Conservation (phyloP, 2,797 vertebrate genomes). For the Etheostoma perlongum region DNA sequence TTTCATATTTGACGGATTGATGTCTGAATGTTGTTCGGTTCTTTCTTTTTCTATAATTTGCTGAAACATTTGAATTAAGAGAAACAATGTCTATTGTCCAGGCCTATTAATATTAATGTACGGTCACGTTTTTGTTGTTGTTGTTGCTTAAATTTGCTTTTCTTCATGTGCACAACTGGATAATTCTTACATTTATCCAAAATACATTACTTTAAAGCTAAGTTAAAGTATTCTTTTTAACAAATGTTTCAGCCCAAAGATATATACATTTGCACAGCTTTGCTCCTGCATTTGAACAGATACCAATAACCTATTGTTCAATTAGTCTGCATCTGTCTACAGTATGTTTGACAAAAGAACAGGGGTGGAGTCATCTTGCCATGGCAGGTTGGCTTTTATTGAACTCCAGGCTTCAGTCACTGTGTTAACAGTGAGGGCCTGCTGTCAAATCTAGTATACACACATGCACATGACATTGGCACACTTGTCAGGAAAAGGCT, state of each 20-base stretch:
- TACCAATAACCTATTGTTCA: conserved; percentile 23
- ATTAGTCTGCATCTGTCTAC: conserved; percentile 31
- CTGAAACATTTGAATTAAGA: not conserved
- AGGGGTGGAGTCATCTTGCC: not conserved
- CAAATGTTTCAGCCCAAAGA: not conserved
- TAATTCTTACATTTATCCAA: not conserved
- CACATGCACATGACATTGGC: not conserved
- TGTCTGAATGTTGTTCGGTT: not conserved
- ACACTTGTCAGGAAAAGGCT: conserved; percentile 30
- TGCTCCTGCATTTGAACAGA: conserved; percentile 1
- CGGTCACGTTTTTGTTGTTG: not conserved
- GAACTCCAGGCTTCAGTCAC: conserved; percentile 37
- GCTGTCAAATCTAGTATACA: conserved; percentile 19
- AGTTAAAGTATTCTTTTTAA: not conserved
- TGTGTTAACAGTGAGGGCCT: conserved; percentile 18
- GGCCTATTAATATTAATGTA: not conserved
- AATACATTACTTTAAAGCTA: not conserved
- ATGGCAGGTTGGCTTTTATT: conserved; percentile 43
- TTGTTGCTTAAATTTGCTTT: not conserved
- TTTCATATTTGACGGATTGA: not conserved
- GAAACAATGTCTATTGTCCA: not conserved
- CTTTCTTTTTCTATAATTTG: not conserved
- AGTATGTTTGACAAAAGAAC: conserved; percentile 30
- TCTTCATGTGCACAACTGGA: not conserved
- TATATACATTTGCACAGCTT: not conserved